Conservation (phyloP, 2,797 vertebrate genomes). For the Microctenopoma stevenorrisi region DNA sequence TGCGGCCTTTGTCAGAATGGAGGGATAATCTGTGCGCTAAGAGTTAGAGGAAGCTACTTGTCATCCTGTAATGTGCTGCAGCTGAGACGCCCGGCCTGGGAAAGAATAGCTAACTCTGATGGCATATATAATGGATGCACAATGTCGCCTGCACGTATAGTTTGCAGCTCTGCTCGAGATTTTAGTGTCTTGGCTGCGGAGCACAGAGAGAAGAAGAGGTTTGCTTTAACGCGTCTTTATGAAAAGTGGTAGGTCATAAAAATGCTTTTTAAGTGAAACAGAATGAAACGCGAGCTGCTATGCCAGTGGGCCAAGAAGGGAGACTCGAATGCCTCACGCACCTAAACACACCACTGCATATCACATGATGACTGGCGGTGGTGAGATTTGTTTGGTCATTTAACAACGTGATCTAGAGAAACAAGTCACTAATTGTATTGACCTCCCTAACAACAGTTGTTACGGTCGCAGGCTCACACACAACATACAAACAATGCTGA, state of each 20-base stretch:
- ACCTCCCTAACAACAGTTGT: too few relatives aligned
- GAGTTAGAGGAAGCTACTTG: constrained; percentile 30
- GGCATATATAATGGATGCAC: neutral
- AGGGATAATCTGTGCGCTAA: constrained; percentile 62
- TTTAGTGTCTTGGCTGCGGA: too few relatives aligned
- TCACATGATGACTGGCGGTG: too few relatives aligned
- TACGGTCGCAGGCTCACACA: too few relatives aligned
- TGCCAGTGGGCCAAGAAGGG: neutral
- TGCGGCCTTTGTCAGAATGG: constrained; percentile 69
- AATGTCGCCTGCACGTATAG: neutral
- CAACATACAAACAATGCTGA: too few relatives aligned
- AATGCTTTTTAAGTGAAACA: neutral
- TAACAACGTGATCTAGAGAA: too few relatives aligned
- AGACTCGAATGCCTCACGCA: neutral
- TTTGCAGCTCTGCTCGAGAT: neutral
- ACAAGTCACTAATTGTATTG: too few relatives aligned
- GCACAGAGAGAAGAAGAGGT: too few relatives aligned
- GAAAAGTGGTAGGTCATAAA: too few relatives aligned
- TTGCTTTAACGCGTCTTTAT: too few relatives aligned
- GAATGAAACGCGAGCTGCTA: neutral
- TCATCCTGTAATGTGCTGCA: constrained; percentile 33
- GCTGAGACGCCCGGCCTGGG: neutral
- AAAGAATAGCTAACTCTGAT: neutral
- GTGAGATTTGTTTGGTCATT: too few relatives aligned
- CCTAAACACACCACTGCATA: neutral